Base-by-base conservation (phyloP, 2,113 vertebrate genomes). In the Chlamydotis undulata region DNA sequence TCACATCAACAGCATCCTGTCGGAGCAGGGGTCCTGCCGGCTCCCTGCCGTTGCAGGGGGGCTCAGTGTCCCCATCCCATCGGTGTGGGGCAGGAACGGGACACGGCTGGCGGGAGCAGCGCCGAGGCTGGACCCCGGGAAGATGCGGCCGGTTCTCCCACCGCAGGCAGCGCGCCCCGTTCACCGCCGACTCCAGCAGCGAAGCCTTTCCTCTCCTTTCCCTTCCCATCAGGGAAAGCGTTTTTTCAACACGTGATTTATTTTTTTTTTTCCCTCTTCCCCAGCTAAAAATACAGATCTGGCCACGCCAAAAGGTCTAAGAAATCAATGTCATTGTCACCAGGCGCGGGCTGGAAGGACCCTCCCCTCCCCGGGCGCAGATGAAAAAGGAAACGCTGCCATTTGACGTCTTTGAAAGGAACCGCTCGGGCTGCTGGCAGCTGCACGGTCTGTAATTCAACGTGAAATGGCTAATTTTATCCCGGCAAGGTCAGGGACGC, bases 321-420 rank as follows among this genome's bases (percentile, higher is more conserved):
- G 89, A 91, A 97, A 94, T 96, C 95, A 94, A 87, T 96, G 95
- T 92, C 94, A 91, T 81, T 95, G 94, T 95, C 95, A 90, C 68
- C 89, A 83, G 91, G 89, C 57, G 1, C 79, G 63, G 95, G 50
- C 91, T 93, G 93, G 71, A 69, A 92, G 89, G 91, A 86, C 73
- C 84, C 76, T 80, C 78, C 94, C 87, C 84, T 87, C 95, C 86
- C 55, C 15, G 6, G 26, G 59, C 2, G 3, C 71, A 61, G 85
- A 83, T 67, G 60, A 49, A 78, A 86, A 92, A 86, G 89, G 80
- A 53, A 86, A 87, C 16, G 55, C 89, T 94, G 93, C 68, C 86
- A 37, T 87, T 67, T 78, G 93, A 93, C 7, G 56, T 74, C 89
- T 90, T 35, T 3, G 50, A 68, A 47, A 41, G 0, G 29, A 82